Evolutionary conservation across 2,888 invertebrate genomes (phyloP), one percentile per base, ranked within the genome.

Genomic region (Lasioglossum figueresi): DNA sequence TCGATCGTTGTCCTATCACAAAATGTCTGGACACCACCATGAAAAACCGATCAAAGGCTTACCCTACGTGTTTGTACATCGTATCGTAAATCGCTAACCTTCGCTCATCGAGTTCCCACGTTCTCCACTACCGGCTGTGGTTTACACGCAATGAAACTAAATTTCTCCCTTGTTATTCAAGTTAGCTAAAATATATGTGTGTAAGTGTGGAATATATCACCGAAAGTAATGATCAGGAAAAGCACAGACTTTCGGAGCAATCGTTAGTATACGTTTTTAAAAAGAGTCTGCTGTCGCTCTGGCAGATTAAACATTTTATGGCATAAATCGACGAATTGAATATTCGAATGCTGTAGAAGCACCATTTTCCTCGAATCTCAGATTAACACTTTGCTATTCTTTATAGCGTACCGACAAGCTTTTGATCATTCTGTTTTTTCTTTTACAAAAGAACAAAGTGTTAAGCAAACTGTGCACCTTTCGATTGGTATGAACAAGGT

Each of bases 51-150:
- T 68, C 48, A 40, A 73, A 79, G 40, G 40, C 76, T 88, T 85
- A 87, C 16, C 52, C 81, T 87, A 88, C 66, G 66, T 70, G 40
- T 87, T 88, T 87, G 84, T 88, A 88, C 87, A 87, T 84, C 48
- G 68, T 75, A 73, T 73, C 73, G 59, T 56, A 48, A 82, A 80
- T 34, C 31, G 81, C 14, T 71, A 70, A 43, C 48, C 43, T 66
- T 79, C 70, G 59, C 73, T 76, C 59, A 27, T 31, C 8, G 19
- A 48, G 52, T 82, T 74, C n/a, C 23, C 48, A 66, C 56, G 56
- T 68, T 83, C 14, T 31, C 34, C 63, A 12, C 12, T 63, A 74
- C 75, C 14, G 16, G 27, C 48, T 79, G 45, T 31, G 63, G 52
- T 23, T 83, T 52, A 16, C 16, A 34, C 27, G 34, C 5, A 77